Evolutionary conservation across 2,888 invertebrate species (phyloP).

Genomic region (Platerodrilus igneus): DNA sequence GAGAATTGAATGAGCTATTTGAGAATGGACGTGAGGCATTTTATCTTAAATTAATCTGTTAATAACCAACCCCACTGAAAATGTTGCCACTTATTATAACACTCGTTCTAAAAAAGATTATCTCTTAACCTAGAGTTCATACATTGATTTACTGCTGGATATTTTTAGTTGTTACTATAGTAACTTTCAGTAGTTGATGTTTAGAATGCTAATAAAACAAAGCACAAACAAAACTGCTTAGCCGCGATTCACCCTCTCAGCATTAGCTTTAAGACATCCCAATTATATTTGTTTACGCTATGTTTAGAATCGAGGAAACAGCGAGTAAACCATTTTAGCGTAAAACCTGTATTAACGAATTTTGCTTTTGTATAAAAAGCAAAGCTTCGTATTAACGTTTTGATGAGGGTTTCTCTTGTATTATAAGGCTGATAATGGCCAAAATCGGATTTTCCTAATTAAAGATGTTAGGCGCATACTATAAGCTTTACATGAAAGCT

Average conservation of each 20-base stretch:
- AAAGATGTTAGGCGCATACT: too few relatives aligned
- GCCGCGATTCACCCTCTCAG: conserved; percentile 34
- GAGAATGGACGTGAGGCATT: conserved; percentile 48
- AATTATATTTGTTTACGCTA: conserved; percentile 30
- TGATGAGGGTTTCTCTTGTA: conserved; percentile 40
- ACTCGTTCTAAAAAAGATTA: too few relatives aligned
- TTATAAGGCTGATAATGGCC: conserved; percentile 46
- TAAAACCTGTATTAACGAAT: conserved; percentile 39
- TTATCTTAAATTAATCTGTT: conserved; percentile 49
- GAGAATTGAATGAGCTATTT: conserved; percentile 48
- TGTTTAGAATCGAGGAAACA: conserved; percentile 20
- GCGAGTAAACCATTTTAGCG: conserved; percentile 39
- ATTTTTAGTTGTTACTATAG: conserved; percentile 33
- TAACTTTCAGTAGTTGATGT: conserved; percentile 35
- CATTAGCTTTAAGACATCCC: conserved; percentile 30
- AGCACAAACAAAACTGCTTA: conserved; percentile 35
- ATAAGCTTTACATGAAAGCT: too few relatives aligned
- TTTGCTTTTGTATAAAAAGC: conserved; percentile 34
- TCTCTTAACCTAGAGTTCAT: conserved; percentile 32
- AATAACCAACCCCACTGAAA: conserved; percentile 26
- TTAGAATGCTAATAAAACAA: conserved; percentile 34
- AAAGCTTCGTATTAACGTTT: conserved; percentile 33
- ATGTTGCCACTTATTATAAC: conserved; percentile 39
- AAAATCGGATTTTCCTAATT: conserved; percentile 52
- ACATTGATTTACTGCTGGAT: conserved; percentile 29